Percentiles rank a stretch among this genome's conserved stretches.
Conservation (phyloP, 1,140 invertebrate species). For the Drosophila orena region DNA sequence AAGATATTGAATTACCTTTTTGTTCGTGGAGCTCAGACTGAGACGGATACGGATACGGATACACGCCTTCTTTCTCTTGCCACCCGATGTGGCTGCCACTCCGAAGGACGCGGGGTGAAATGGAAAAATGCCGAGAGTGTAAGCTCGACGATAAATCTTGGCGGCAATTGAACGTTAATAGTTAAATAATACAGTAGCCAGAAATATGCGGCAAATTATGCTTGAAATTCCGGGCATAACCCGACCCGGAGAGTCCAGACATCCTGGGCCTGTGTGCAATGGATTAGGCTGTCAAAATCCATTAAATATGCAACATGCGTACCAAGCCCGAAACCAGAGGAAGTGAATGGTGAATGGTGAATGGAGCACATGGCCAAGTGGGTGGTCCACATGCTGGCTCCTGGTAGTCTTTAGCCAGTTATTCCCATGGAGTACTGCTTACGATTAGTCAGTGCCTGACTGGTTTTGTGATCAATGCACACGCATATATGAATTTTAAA, state of each 20-base stretch:
- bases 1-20: constrained; percentile 83
- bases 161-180: constrained; percentile 81
- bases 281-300: constrained; percentile 61
- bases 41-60: constrained; percentile 35
- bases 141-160: constrained; percentile 65
- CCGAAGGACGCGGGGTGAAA: constrained; percentile 33
- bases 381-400: constrained; percentile 4
- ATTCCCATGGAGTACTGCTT: constrained; percentile 12
- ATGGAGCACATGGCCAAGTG: not conserved
- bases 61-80: constrained; percentile 32
- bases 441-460: constrained; percentile 3
- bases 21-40: constrained; percentile 69
- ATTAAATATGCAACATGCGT: constrained; percentile 79
- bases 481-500: constrained; percentile 37
- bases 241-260: constrained; percentile 31
- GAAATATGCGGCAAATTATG: constrained; percentile 79
- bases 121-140: constrained; percentile 56
- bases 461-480: constrained; percentile 20
- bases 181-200: constrained; percentile 79
- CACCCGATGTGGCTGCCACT: constrained; percentile 17
- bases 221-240: constrained; percentile 77
- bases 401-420: constrained; percentile 30
- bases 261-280: constrained; percentile 35
- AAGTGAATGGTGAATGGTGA: constrained; percentile 4
- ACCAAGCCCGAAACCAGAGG: constrained; percentile 31